Conservation (phyloP, 53 echinoderm and acorn worm species). For the Glandiceps talaboti region DNA sequence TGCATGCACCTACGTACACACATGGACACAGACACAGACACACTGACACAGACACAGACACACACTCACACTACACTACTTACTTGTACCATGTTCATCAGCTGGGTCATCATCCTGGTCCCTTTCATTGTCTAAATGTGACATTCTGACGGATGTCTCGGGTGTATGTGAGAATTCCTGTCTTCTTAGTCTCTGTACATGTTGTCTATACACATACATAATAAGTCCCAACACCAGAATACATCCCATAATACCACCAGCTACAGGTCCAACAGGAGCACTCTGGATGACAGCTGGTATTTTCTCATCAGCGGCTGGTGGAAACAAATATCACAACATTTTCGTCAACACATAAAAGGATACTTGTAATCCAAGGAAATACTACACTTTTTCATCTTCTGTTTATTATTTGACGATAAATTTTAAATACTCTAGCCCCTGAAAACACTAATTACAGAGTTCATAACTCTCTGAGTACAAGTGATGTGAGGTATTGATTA, state of each 20-base stretch:
- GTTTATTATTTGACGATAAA: no score
- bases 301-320: background rate
- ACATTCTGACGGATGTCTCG: conserved; percentile 45
- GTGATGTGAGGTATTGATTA: no score
- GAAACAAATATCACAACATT: conserved; percentile 32
- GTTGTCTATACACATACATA: conserved; percentile 90
- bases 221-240: conserved; percentile 76
- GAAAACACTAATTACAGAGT: no score
- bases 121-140: conserved; percentile 40
- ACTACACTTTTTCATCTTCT: no score
- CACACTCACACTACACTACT: no score
- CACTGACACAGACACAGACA: no score
- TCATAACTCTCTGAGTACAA: no score
- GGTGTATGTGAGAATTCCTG: conserved; percentile 70
- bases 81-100: conserved; percentile 25
- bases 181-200: conserved; percentile 60
- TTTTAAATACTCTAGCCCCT: no score
- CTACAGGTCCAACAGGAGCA: conserved; percentile 92
- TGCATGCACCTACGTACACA: no score
- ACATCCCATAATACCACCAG: conserved; percentile 82
- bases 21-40: no score
- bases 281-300: background rate
- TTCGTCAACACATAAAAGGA: conserved; percentile 70
- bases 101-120: conserved; percentile 34
- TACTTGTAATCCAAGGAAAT: no score